These are phyloP conservation scores for Polietes domitor DNA, from an alignment of 2,888 invertebrate genomes.

Conservation along the genomic window DNA sequence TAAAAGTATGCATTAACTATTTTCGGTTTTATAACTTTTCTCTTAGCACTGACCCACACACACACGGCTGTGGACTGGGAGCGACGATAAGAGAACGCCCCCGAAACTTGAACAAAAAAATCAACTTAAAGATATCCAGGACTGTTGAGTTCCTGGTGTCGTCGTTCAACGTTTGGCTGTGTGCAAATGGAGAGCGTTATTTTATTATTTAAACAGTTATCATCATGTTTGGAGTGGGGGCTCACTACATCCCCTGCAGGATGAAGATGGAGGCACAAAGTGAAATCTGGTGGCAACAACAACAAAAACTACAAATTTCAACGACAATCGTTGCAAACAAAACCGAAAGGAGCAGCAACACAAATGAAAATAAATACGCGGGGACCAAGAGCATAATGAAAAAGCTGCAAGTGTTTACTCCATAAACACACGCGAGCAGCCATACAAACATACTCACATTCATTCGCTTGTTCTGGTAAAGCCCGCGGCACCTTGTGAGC, in stretches of 20 bases:
- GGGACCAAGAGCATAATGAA: background rate
- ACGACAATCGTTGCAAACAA: slow-evolving; percentile 6
- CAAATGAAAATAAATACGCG: slow-evolving; percentile 4
- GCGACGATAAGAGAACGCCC: background rate
- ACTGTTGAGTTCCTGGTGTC: background rate
- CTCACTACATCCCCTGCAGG: background rate
- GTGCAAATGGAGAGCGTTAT: background rate
- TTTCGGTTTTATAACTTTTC: slow-evolving; percentile 26
- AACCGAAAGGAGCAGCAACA: background rate
- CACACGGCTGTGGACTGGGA: background rate
- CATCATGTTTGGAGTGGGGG: background rate
- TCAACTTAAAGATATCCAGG: background rate
- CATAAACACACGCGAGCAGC: background rate
- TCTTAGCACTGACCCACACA: background rate
- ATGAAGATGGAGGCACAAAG: background rate
- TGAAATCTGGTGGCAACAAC: background rate
- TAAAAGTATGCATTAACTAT: slow-evolving; percentile 27
- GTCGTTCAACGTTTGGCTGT: background rate
- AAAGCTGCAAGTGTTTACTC: slow-evolving; percentile 32
- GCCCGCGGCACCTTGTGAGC: background rate
- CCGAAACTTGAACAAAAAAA: background rate
- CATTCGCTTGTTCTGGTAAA: too few species aligned
- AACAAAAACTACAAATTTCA: background rate
- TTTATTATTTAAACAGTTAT: slow-evolving; percentile 31
- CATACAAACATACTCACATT: background rate